phyloP scores from a whole-genome alignment of 2,797 vertebrate species.

The Poeciliopsis turneri region DNA sequence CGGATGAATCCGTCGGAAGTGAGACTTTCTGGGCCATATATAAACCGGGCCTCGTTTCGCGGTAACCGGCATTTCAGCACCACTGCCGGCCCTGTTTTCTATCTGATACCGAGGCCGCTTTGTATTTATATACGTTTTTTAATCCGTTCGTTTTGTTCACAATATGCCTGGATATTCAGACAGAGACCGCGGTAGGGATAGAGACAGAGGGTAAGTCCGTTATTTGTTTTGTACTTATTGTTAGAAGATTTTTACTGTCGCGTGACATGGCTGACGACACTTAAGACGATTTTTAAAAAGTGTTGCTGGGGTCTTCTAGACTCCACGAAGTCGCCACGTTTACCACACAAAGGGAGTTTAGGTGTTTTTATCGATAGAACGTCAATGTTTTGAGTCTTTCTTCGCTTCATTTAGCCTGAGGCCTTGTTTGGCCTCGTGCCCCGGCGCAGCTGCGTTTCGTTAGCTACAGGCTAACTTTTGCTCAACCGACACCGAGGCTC shows the following conservation, averaged over 20 bases:
- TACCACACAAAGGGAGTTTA: not conserved
- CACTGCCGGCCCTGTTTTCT: slow-evolving; percentile 33
- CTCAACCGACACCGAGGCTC: not conserved
- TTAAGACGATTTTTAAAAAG: not conserved
- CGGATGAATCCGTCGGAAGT: slow-evolving; percentile 71
- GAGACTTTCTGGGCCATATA: slow-evolving; percentile 60
- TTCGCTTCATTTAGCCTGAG: slow-evolving; percentile 44
- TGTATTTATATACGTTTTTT: slow-evolving; percentile 62
- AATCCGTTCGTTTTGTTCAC: slow-evolving; percentile 57
- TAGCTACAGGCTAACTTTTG: slow-evolving; percentile 39
- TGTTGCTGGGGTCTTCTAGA: too few species aligned
- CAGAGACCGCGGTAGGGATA: slow-evolving; percentile 92
- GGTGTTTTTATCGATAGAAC: not conserved
- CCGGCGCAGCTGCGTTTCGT: slow-evolving; percentile 21
- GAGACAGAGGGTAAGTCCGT: slow-evolving; percentile 87
- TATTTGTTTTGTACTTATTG: not conserved
- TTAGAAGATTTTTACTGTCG: not conserved
- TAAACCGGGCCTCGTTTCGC: slow-evolving; percentile 65
- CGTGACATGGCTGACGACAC: slow-evolving; percentile 49
- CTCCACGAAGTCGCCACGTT: not conserved
- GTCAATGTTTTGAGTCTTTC: not conserved
- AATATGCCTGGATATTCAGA: slow-evolving; percentile 94
- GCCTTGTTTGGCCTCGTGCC: slow-evolving; percentile 76
- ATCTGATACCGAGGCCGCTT: not conserved
- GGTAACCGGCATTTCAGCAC: slow-evolving; percentile 73